Evolutionary conservation across 2,113 vertebrate genomes (phyloP), one percentile per base, ranked within the genome.

Genomic region (Alectura lathami): DNA sequence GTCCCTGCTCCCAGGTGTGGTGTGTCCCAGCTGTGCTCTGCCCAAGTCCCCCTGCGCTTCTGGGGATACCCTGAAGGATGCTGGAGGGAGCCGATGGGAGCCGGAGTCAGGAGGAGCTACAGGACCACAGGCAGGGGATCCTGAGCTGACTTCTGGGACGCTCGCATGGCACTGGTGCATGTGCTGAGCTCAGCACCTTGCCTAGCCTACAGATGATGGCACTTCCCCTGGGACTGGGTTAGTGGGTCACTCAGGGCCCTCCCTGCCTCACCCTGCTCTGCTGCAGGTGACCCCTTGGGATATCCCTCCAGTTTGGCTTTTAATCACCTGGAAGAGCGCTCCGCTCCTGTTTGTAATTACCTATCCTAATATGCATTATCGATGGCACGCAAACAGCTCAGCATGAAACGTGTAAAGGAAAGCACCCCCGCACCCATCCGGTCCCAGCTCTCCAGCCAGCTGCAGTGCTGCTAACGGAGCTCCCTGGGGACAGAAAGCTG

Each of bases 281-380:
- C 36, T 89, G 2, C 1, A 85, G 59, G 72, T 36, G 26, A 77
- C 68, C 68, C 76, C 68, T 77, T 75, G 51, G 91, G 83, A 75
- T 66, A 66, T 34, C 81, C 83, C 56, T 87, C 62, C 59, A 60
- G 45, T 66, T 88, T 3, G 20, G 82, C 91, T 96, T 91, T 81
- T 90, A 89, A 97, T 86, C 94, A 81, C 32, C 36, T 83, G 5
- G 1, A 80, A 96, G 84, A 2, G 0, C 4, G 30, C 60, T 96
- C 97, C 95, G 94, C 97, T 97, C 96, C 96, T 93, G 76, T 83
- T 94, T 94, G 80, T 79, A 96, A 97, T 96, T 96, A 95, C 23
- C 81, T 84, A 91, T 87, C 94, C 94, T 96, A 94, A 97, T 86
- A 77, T 32, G 45, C 89, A 90, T 96, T 96, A 95, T 96, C 97